Evolutionary conservation across 1,140 invertebrate genomes (phyloP), one percentile per base, ranked within the genome.

Genomic region (Neodiprion fabricii): DNA sequence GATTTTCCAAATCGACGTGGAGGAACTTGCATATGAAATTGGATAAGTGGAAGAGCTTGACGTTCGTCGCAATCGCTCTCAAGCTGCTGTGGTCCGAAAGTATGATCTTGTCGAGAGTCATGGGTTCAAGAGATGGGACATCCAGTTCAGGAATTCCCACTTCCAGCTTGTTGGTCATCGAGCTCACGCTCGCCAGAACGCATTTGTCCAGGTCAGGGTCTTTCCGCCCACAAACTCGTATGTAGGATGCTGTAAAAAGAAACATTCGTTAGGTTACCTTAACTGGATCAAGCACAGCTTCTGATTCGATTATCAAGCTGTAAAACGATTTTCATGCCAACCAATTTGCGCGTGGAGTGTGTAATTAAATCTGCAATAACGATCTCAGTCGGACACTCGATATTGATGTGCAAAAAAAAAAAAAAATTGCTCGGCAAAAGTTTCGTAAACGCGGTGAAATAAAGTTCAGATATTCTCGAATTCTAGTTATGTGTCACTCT

Each of bases 61-160:
- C 82, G 76, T 92, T 84, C 17, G 80, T 86, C 0, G 89, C 89
- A 1, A 83, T 78, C 0, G 91, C 89, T 67, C 84, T 86, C 7
- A 91, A 83, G 5, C 84, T 84, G 0, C 83, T 80, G 4, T 86
- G 77, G 48, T 90, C 83, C 0, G 83, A 81, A 28, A 89, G 76
- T 12, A 85, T 50, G 5, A 91, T 78, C 77, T 89, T 81, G 0
- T 90, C 87, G 4, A 94, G 87, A 9, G 80, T 72, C 17, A 94
- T 84, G 0, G 93, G 92, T 69, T 94, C 92, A 2, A 92, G 77
- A 0, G 89, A 79, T 0, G 93, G 92, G 14, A 94, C 89, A 1
- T 90, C 87, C 1, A 94, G 77, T 78, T 94, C 93, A 0, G 91
- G 89, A 10, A 93, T 92, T 17, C 93, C 93, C 1, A 80, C 11